Conservation (phyloP, 2,888 invertebrate species). For the Drosophila macrothrix region DNA sequence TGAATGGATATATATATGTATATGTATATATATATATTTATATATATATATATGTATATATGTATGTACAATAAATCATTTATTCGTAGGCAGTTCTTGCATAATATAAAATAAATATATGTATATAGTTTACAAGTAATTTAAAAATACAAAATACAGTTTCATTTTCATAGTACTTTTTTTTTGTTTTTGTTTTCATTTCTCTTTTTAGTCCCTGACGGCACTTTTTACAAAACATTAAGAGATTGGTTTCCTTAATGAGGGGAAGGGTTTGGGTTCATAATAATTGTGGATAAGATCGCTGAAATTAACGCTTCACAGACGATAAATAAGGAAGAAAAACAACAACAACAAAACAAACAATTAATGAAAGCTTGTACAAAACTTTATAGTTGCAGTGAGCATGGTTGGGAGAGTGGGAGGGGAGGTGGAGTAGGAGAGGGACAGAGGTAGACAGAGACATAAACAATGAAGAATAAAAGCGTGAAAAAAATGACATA, state of each 20-base stretch:
- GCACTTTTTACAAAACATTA: conserved; percentile 67
- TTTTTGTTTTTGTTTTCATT: conserved; percentile 32
- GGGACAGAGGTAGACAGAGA: conserved; percentile 13
- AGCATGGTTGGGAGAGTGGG: not conserved
- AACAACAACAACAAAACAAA: conserved; percentile 30
- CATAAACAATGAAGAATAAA: conserved; percentile 42
- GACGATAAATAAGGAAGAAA: conserved; percentile 6
- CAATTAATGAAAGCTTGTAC: conserved; percentile 24
- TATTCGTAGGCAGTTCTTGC: conserved; percentile 82
- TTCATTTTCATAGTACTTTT: conserved; percentile 71
- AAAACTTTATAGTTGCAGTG: conserved; percentile 14
- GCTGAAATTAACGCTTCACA: conserved; percentile 34
- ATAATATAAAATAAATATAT: conserved; percentile 80
- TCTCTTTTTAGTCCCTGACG: conserved; percentile 53
- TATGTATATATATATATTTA: conserved; percentile 32
- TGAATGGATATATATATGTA: conserved; percentile 29
- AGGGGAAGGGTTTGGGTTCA: not conserved
- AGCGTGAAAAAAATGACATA: conserved; percentile 40
- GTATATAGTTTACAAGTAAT: conserved; percentile 81
- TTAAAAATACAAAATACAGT: conserved; percentile 80
- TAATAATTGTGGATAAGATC: conserved; percentile 7
- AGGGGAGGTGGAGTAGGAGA: not conserved
- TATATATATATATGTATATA: conserved; percentile 34
- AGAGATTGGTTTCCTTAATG: conserved; percentile 43
- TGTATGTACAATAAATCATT: conserved; percentile 80